These are phyloP conservation scores for Maniola jurtina DNA, from an alignment of 1,140 invertebrate species.

Conservation along the genomic window DNA sequence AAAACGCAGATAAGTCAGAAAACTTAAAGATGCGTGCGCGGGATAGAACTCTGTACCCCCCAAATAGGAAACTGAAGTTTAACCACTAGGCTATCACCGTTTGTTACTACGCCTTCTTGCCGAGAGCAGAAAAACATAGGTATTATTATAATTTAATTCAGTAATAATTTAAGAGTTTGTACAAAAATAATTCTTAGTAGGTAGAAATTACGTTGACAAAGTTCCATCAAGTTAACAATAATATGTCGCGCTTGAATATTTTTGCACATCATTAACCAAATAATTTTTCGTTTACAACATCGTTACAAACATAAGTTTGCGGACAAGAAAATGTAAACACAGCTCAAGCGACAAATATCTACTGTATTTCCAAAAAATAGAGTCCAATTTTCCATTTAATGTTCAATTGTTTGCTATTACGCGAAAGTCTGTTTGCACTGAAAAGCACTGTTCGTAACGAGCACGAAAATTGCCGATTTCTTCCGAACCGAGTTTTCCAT, in stretches of 20 bases:
- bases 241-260: conserved; percentile 40
- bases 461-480: conserved; percentile 36
- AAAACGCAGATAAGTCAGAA: too few relatives aligned
- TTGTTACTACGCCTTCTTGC: too few relatives aligned
- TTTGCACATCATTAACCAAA: conserved; percentile 50
- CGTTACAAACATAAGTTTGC: conserved; percentile 35
- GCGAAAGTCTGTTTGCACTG: conserved; percentile 35
- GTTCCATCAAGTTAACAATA: background rate
- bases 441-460: conserved; percentile 36
- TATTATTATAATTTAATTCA: too few relatives aligned
- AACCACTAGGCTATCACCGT: too few relatives aligned
- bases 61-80: too few relatives aligned
- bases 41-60: too few relatives aligned
- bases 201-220: background rate
- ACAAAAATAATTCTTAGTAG: background rate
- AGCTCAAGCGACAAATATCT: conserved; percentile 8
- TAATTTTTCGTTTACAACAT: conserved; percentile 41
- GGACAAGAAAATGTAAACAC: conserved; percentile 17
- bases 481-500: conserved; percentile 36
- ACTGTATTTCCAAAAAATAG: conserved; percentile 16
- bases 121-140: too few relatives aligned
- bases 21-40: too few relatives aligned
- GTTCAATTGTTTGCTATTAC: conserved; percentile 7
- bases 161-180: too few relatives aligned
- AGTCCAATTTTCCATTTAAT: conserved; percentile 26